Percentiles rank a stretch among this genome's conserved stretches.
Conservation (phyloP, 2,113 vertebrate genomes). For the Acrocephalus arundinaceus region DNA sequence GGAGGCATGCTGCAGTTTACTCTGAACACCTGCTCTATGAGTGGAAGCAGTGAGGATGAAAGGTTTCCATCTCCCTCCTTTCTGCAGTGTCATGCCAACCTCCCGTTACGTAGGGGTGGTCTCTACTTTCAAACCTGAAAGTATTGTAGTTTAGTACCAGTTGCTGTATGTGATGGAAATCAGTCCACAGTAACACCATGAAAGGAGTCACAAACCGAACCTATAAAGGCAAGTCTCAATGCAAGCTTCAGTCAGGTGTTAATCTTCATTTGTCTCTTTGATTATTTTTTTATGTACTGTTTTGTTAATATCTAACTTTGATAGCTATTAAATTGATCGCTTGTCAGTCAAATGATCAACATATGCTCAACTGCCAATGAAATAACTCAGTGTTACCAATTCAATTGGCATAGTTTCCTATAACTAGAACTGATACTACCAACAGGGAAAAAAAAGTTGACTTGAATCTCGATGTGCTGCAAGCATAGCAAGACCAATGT, state of each 20-base stretch:
- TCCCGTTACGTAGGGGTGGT: not conserved
- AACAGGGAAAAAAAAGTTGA: slow-evolving; percentile 7
- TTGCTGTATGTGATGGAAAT: slow-evolving; percentile 40
- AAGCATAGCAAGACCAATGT: slow-evolving; percentile 46
- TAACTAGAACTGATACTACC: slow-evolving; percentile 26
- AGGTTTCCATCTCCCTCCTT: not conserved
- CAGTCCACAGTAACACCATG: not conserved
- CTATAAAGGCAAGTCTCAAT: slow-evolving; percentile 60
- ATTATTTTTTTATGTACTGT: slow-evolving; percentile 41
- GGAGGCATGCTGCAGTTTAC: not conserved
- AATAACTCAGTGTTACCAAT: slow-evolving; percentile 47
- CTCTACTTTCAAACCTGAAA: slow-evolving; percentile 38
- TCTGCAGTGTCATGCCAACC: not conserved
- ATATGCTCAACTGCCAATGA: slow-evolving; percentile 46
- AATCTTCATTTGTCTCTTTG: slow-evolving; percentile 43
- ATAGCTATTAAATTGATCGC: not conserved
- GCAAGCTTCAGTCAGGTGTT: slow-evolving; percentile 64
- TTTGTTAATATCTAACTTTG: slow-evolving; percentile 47
- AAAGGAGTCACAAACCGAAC: slow-evolving; percentile 45
- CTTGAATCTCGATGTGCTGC: slow-evolving; percentile 51
- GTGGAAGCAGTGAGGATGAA: not conserved
- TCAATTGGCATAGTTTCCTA: slow-evolving; percentile 30
- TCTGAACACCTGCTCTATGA: not conserved
- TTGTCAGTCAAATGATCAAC: slow-evolving; percentile 35
- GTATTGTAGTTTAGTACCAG: slow-evolving; percentile 39